Conservation (phyloP, 2,113 vertebrate species). For the Euleptes europaea region DNA sequence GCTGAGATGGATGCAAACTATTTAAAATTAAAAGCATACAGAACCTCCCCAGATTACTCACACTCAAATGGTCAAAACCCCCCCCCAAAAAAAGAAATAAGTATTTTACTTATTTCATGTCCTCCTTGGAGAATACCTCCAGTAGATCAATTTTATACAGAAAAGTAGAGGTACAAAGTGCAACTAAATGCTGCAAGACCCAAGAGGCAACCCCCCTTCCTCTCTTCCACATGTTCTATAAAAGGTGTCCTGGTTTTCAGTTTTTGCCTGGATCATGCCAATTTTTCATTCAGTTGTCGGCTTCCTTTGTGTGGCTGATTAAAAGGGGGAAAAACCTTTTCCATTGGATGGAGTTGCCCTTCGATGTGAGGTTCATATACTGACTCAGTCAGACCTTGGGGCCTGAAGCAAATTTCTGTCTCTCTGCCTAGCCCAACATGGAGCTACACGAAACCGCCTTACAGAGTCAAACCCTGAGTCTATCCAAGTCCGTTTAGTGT, state of each 20-base stretch:
- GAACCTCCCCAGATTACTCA: not conserved
- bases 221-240: conserved; percentile 48
- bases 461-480: too few species aligned
- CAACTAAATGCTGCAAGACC: conserved; percentile 41
- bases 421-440: too few species aligned
- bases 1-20: not conserved
- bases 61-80: too few species aligned
- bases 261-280: conserved; percentile 36
- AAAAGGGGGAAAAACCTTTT: too few species aligned
- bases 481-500: too few species aligned
- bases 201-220: conserved; percentile 40
- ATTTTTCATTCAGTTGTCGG: not conserved
- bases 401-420: not conserved
- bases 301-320: conserved; percentile 42
- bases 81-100: not conserved
- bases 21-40: not conserved
- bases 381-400: not conserved
- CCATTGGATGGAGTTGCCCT: conserved; percentile 24
- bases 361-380: not conserved
- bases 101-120: not conserved
- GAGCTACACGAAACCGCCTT: too few species aligned
- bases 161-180: not conserved
- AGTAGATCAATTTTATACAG: not conserved
- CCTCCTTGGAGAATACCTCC: not conserved
- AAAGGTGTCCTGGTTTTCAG: conserved; percentile 26